These are phyloP conservation scores for Pachypanchax playfairii DNA, from an alignment of 2,113 vertebrate genomes.

Conservation along the genomic window DNA sequence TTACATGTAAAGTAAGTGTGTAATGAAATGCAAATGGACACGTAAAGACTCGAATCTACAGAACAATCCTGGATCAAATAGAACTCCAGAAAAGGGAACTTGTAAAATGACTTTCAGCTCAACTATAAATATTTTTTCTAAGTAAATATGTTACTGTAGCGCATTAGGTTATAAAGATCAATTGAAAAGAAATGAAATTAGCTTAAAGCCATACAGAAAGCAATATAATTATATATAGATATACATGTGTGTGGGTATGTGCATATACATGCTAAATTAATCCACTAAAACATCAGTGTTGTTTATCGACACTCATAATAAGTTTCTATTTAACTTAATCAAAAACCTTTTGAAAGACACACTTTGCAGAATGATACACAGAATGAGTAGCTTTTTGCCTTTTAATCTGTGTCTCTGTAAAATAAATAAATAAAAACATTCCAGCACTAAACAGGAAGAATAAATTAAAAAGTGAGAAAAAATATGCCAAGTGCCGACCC, in stretches of 20 bases:
- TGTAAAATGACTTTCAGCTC: too few species aligned
- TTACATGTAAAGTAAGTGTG: too few species aligned
- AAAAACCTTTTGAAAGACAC: neutral
- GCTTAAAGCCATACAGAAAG: too few species aligned
- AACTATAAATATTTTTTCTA: too few species aligned
- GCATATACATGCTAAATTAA: neutral
- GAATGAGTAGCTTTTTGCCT: neutral
- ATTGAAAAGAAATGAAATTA: too few species aligned
- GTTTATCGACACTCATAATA: neutral
- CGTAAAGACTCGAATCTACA: neutral
- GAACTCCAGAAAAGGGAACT: neutral
- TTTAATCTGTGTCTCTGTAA: neutral
- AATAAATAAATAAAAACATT: neutral
- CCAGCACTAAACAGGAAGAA: neutral
- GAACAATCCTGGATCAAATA: neutral
- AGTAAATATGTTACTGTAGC: too few species aligned
- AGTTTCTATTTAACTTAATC: slow-evolving; percentile 1
- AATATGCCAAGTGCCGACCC: neutral
- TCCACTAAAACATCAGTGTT: too few species aligned
- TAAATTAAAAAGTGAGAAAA: neutral
- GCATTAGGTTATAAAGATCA: too few species aligned
- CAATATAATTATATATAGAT: too few species aligned
- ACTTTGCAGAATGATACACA: neutral
- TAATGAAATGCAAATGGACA: neutral
- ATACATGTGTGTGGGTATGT: too few species aligned